These are phyloP conservation scores for Hemiprocne comata DNA, from an alignment of 2,113 vertebrate species.

Conservation along the genomic window DNA sequence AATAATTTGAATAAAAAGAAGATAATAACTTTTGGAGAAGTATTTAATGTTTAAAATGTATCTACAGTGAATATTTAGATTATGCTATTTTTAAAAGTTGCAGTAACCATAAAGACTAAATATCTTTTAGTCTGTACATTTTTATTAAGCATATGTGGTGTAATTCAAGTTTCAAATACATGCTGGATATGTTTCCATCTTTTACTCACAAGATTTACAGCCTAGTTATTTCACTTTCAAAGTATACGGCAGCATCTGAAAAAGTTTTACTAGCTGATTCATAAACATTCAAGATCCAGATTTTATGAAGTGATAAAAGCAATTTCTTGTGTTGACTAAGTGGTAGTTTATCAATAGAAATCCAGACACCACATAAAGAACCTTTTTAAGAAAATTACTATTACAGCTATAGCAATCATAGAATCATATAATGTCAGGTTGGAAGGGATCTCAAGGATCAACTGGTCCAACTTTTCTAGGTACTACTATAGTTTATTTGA, in stretches of 20 bases:
- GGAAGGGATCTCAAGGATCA: too few species aligned
- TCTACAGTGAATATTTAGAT: neutral
- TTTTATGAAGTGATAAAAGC: neutral
- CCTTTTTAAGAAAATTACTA: neutral
- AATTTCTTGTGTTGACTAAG: neutral
- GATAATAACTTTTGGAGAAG: neutral
- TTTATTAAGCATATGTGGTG: neutral
- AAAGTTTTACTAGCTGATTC: neutral
- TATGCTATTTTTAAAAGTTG: neutral
- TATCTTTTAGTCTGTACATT: neutral
- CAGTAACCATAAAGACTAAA: neutral
- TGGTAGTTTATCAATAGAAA: neutral
- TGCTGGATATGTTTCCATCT: neutral
- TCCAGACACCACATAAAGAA: neutral
- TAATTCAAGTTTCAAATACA: neutral
- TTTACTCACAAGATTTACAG: neutral
- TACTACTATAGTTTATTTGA: too few species aligned
- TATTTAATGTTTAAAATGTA: neutral
- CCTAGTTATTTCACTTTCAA: neutral
- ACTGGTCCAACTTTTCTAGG: too few species aligned
- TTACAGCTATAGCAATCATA: neutral
- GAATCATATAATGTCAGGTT: neutral
- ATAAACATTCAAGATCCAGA: neutral
- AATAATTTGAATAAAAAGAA: slow-evolving; percentile 29
- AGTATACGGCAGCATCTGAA: neutral